These are phyloP conservation scores for Tonatia bakeri DNA, from an alignment of 2,113 vertebrate genomes.

Conservation along the genomic window DNA sequence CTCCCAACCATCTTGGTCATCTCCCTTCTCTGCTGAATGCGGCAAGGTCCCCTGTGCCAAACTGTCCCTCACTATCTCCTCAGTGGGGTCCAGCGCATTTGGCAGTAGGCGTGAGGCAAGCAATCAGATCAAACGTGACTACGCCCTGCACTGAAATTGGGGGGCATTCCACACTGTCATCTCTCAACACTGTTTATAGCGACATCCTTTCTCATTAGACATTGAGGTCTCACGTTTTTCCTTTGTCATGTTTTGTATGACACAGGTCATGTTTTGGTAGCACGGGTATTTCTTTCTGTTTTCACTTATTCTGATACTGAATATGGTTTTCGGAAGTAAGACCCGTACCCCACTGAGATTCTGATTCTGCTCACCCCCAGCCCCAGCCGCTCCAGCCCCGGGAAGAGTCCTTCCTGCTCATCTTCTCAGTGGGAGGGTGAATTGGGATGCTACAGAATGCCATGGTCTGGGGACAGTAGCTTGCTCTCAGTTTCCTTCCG, in stretches of 20 bases:
- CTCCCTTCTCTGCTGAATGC: background rate
- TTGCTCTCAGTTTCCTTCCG: background rate
- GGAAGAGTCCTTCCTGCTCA: background rate
- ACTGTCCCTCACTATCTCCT: background rate
- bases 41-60: background rate
- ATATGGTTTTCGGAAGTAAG: background rate
- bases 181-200: background rate
- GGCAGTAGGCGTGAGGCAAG: background rate
- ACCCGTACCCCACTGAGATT: background rate
- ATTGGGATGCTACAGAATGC: background rate
- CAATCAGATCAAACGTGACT: background rate
- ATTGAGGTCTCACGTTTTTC: background rate
- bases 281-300: background rate
- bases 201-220: background rate
- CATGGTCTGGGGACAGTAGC: accelerated
- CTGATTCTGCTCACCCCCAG: background rate
- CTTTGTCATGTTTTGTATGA: background rate
- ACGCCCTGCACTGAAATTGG: background rate
- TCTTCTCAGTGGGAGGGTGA: background rate
- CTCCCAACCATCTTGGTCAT: background rate
- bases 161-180: background rate
- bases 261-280: background rate
- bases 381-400: background rate
- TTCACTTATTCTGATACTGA: background rate
- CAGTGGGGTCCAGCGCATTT: background rate